Evolutionary conservation across 30 jellyfish, hydroid and myxozoan genomes (phyloP).

Genomic region (Aurelia sp.): DNA sequence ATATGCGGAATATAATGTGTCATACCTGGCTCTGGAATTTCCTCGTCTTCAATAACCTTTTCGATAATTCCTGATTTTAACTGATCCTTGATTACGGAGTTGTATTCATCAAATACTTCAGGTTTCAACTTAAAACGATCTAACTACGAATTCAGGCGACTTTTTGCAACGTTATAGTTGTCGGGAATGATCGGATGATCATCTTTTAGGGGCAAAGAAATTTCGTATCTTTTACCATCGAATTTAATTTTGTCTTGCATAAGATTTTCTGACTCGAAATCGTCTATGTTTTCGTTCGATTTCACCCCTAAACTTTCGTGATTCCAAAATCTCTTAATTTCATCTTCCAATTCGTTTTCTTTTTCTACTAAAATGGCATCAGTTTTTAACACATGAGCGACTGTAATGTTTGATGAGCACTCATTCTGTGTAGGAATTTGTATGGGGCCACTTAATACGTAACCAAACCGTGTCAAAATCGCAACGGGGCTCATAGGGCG

Average conservation of each 20-base stretch:
- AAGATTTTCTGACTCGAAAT: neutral
- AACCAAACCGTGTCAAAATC: slow-evolving; percentile 15
- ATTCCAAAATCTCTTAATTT: slow-evolving; percentile 36
- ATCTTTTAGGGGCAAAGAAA: slow-evolving; percentile 2
- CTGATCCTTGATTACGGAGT: slow-evolving; percentile 26
- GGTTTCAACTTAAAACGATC: neutral
- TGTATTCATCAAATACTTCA: slow-evolving; percentile 23
- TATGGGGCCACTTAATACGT: slow-evolving; percentile 27
- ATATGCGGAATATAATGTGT: slow-evolving; percentile 32
- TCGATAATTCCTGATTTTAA: slow-evolving; percentile 7
- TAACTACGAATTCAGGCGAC: neutral
- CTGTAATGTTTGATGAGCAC: slow-evolving; percentile 30
- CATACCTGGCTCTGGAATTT: neutral
- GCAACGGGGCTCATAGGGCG: slow-evolving; percentile 29
- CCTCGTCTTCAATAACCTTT: neutral
- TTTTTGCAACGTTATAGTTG: slow-evolving; percentile 6
- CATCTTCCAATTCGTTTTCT: neutral
- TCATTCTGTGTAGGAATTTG: slow-evolving; percentile 1
- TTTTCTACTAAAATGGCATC: neutral
- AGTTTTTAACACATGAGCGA: slow-evolving; percentile 13
- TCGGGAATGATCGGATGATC: slow-evolving; percentile 2
- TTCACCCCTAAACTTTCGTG: neutral
- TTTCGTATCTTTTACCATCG: slow-evolving; percentile 20
- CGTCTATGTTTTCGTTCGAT: neutral
- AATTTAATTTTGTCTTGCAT: slow-evolving; percentile 8